Percentiles rank a stretch among this genome's conserved stretches.
Evolutionary conservation across 2,113 vertebrate genomes (phyloP).

Genomic region (Ictalurus punctatus): DNA sequence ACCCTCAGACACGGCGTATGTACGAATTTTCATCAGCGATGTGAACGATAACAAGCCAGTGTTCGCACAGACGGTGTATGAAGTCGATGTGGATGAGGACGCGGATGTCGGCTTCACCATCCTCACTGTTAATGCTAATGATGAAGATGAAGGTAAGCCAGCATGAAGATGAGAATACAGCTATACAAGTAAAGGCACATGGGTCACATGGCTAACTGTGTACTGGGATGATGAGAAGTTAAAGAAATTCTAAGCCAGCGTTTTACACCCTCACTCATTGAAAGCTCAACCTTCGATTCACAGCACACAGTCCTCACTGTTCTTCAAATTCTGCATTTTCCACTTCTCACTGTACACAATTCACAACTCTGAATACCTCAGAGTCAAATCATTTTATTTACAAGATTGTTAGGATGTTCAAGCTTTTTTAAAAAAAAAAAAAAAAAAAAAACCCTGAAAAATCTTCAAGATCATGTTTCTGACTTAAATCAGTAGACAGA

Average conservation of each 20-base stretch:
- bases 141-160: slow-evolving; percentile 83
- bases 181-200: background rate
- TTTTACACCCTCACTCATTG: background rate
- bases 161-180: background rate
- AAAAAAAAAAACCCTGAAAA: background rate
- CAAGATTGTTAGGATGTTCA: background rate
- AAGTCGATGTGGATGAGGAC: slow-evolving; percentile 81
- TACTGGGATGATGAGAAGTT: background rate
- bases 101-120: slow-evolving; percentile 80
- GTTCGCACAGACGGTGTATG: slow-evolving; percentile 76
- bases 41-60: slow-evolving; percentile 87
- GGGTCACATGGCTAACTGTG: background rate
- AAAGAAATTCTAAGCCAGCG: background rate
- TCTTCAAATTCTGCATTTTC: background rate
- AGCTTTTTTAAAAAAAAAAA: background rate
- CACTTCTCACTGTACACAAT: background rate
- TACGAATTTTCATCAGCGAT: slow-evolving; percentile 83
- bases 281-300: background rate
- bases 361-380: background rate
- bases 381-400: background rate
- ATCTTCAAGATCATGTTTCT: background rate
- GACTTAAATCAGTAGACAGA: background rate
- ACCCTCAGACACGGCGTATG: slow-evolving; percentile 79
- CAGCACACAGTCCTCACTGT: background rate
- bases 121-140: slow-evolving; percentile 80